phyloP scores from a whole-genome alignment of 2,797 vertebrate species.

The Garrulus glandarius region DNA sequence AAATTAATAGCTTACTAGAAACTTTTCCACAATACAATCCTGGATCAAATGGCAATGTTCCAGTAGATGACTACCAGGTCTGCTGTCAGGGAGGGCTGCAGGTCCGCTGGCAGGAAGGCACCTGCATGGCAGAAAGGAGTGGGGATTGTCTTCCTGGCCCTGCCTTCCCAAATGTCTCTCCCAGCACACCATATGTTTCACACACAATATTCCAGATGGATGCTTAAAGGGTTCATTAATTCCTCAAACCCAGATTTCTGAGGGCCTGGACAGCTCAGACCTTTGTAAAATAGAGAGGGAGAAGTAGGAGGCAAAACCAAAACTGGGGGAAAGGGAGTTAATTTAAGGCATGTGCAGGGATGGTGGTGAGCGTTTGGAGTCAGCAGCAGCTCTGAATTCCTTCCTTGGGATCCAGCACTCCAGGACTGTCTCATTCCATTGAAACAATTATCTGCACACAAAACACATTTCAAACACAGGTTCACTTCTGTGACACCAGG shows the following conservation, averaged over 20 bases:
- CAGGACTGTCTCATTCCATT: not conserved
- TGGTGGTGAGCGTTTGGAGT: not conserved
- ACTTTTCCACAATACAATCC: not conserved
- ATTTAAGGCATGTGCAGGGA: not conserved
- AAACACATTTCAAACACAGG: not conserved
- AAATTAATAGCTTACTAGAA: not conserved
- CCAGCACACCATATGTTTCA: not conserved
- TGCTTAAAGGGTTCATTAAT: not conserved
- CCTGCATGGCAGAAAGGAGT: not conserved
- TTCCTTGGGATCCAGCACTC: not conserved
- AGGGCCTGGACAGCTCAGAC: not conserved
- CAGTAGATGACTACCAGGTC: not conserved
- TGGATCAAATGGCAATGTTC: not conserved
- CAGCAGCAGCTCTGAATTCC: not conserved
- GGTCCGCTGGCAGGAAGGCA: not conserved
- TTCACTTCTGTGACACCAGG: not conserved
- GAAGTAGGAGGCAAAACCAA: not conserved
- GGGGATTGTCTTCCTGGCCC: not conserved
- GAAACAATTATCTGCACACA: not conserved
- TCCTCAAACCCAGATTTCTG: not conserved
- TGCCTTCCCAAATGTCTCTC: not conserved
- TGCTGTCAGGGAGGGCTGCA: not conserved
- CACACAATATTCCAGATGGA: not conserved
- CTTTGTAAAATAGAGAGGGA: not conserved
- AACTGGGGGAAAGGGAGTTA: not conserved